Evolutionary conservation across 2,113 vertebrate species (phyloP).

Genomic region (Anas platyrhynchos): DNA sequence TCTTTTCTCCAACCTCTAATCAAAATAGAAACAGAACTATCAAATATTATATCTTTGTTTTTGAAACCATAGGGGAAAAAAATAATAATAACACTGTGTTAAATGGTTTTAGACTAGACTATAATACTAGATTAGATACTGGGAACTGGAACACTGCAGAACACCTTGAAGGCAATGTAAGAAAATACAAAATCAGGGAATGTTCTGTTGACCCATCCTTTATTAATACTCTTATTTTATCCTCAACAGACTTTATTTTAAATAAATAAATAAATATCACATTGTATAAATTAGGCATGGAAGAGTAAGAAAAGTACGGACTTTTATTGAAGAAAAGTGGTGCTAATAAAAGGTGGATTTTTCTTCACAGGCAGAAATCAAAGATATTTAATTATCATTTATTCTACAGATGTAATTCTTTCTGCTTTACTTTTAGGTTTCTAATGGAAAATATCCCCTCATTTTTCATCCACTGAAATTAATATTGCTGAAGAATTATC

Average conservation of each 20-base stretch:
- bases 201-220: not conserved
- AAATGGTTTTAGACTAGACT: not conserved
- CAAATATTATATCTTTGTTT: not conserved
- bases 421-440: not conserved
- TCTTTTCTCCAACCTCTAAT: not conserved
- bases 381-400: not conserved
- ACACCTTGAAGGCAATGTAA: not conserved
- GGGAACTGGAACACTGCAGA: not conserved
- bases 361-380: not conserved
- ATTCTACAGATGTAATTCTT: not conserved
- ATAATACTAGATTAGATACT: not conserved
- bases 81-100: not conserved
- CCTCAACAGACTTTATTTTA: not conserved
- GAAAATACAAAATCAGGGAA: not conserved
- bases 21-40: not conserved
- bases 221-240: not conserved
- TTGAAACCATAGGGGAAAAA: not conserved
- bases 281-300: not conserved
- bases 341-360: not conserved
- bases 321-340: not conserved
- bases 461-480: not conserved
- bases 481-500: not conserved
- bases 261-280: not conserved
- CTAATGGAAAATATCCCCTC: not conserved
- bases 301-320: not conserved